Base-by-base conservation (phyloP, 2,797 vertebrate species). In the Loris lydekkerianus region DNA sequence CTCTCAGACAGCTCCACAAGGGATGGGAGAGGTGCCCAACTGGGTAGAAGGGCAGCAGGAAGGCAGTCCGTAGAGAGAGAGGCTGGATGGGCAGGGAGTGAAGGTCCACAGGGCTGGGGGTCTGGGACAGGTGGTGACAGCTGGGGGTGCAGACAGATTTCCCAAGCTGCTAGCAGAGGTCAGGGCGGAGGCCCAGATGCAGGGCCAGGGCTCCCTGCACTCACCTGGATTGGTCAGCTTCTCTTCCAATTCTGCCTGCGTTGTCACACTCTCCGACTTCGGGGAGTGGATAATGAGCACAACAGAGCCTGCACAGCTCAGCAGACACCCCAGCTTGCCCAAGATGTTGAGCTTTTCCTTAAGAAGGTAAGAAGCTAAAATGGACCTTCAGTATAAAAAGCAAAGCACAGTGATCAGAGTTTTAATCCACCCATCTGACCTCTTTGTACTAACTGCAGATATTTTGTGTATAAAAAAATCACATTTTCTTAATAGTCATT, bases 261-360 rank as follows among this genome's bases (percentile, higher is more conserved):
- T 99, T 0, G 99, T 99, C 78, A 99, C 99, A 61, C 98, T 98
- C 93, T 99, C 99, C 0, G 99, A 99, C 97, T 99, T 99, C 0
- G 99, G 99, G 49, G 99, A 99, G 91, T 99, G 99, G 96, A 99
- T 99, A 93, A 99, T 99, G 46, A 99, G 99, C 96, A 99, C 98
- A 27, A 99, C 98, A 34, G 99, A 99, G 18, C 99, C 99, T 46
- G 99, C 99, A 75, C 99, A 99, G 97, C 99, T 99, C 85, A 99
- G 97, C 46, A 99, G 97, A 97, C 99, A 99, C 72, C 99, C 99
- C 37, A 99, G 98, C 97, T 99, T 99, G 92, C 99, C 99, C 98
- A 99, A 98, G 97, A 99, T 98, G 97, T 99, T 99, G 93, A 99
- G 98, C 97, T 98, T 99, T 97, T 99, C 99, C 96, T 99, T 98